phyloP scores from a whole-genome alignment of 2,888 invertebrate species.

The Dasypolia templi region DNA sequence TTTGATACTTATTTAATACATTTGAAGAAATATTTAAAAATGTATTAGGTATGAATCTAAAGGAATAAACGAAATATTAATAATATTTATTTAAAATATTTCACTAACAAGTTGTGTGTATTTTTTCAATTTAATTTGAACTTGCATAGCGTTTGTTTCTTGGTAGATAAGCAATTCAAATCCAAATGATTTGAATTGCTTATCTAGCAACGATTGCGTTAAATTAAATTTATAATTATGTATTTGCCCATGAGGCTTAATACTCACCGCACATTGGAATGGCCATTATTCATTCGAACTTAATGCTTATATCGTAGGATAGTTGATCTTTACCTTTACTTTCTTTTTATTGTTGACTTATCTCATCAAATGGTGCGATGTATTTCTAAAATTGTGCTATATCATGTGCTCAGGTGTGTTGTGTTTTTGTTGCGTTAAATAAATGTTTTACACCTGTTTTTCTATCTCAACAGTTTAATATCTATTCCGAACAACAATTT shows the following conservation, averaged over 20 bases:
- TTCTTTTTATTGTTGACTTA: no score
- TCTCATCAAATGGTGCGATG: not conserved
- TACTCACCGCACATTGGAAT: not conserved
- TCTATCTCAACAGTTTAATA: not conserved
- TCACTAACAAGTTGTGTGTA: not conserved
- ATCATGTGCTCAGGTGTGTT: not conserved
- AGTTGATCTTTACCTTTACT: not conserved
- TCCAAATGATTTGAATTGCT: no score
- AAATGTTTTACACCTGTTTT: not conserved
- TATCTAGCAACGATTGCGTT: not conserved
- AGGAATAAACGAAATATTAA: no score
- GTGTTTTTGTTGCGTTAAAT: not conserved
- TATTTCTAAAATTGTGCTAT: not conserved
- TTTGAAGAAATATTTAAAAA: no score
- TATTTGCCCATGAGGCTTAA: not conserved
- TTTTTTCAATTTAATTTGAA: slow-evolving; percentile 6
- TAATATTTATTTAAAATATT: no score
- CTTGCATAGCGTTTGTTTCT: not conserved
- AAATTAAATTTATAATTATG: not conserved
- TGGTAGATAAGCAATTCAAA: no score
- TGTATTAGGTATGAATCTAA: no score
- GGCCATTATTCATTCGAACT: not conserved
- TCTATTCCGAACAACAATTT: not conserved
- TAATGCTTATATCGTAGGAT: not conserved
- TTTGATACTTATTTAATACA: no score